phyloP scores from a whole-genome alignment of 2,797 vertebrate genomes.

The Diplodus sargus region DNA sequence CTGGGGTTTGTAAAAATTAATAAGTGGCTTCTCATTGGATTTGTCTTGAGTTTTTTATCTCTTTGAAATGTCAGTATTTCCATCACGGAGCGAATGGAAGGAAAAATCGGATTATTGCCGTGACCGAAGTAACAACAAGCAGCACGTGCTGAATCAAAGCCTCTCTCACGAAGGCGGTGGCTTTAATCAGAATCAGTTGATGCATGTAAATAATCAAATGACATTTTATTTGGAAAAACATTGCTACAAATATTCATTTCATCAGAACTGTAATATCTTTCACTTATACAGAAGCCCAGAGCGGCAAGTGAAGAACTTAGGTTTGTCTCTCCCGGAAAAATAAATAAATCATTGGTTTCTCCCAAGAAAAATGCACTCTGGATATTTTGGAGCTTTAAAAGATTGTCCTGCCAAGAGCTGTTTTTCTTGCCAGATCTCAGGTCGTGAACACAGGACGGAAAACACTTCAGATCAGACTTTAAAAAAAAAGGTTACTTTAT shows the following conservation, averaged over 20 bases:
- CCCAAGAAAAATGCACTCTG: no score
- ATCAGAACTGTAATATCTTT: not conserved
- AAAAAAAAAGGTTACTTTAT: not conserved
- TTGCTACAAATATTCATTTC: not conserved
- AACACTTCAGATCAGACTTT: no score
- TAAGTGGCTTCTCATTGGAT: constrained; percentile 28
- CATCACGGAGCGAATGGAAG: constrained; percentile 27
- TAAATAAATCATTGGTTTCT: no score
- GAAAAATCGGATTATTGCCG: constrained; percentile 41
- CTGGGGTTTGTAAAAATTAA: constrained; percentile 22
- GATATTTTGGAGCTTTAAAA: no score
- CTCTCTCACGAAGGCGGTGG: constrained; percentile 8
- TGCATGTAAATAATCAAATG: constrained; percentile 17
- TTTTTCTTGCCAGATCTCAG: no score
- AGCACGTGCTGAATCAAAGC: constrained; percentile 49
- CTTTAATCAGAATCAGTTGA: constrained; percentile 65
- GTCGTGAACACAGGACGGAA: no score
- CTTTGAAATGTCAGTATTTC: constrained; percentile 34
- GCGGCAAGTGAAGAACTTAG: no score
- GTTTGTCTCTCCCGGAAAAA: no score
- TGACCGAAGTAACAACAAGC: constrained; percentile 54
- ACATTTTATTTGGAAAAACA: constrained; percentile 8
- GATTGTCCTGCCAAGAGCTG: no score
- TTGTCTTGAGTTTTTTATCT: constrained; percentile 33
- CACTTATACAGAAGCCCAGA: no score